Evolutionary conservation across 2,113 vertebrate species (phyloP).

Genomic region (Lathamus discolor): DNA sequence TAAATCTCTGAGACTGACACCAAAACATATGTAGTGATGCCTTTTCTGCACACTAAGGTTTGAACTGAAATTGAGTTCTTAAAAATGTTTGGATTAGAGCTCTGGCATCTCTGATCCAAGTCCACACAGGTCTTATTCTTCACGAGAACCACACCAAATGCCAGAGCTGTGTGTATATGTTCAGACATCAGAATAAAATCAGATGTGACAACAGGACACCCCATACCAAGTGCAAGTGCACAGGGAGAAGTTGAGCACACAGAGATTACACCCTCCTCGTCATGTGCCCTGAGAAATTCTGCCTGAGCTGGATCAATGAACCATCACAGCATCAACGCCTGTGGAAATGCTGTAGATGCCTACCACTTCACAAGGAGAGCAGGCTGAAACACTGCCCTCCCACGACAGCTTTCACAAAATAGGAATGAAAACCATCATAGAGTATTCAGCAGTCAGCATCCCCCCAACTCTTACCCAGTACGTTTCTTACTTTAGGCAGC

Average conservation of each 20-base stretch:
- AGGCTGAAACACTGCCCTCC: too few relatives aligned
- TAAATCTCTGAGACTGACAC: background rate
- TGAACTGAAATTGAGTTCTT: background rate
- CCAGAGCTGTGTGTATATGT: too few relatives aligned
- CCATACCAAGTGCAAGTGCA: background rate
- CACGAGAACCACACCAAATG: background rate
- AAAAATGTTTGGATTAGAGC: background rate
- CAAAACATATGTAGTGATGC: too few relatives aligned
- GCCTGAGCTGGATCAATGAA: background rate
- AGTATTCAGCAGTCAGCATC: too few relatives aligned
- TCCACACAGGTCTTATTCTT: background rate
- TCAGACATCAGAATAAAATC: background rate
- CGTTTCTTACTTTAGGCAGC: too few relatives aligned
- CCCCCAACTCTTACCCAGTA: too few relatives aligned
- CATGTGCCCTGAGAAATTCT: background rate
- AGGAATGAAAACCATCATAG: too few relatives aligned
- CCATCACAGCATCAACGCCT: background rate
- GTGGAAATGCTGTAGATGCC: too few relatives aligned
- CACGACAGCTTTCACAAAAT: too few relatives aligned
- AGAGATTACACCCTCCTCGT: background rate
- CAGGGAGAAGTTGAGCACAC: background rate
- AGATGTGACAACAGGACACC: background rate
- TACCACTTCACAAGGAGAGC: too few relatives aligned
- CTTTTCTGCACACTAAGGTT: background rate
- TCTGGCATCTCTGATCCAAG: rapidly evolving